Evolutionary conservation across 1,140 invertebrate species (phyloP).

Genomic region (Solen grandis): DNA sequence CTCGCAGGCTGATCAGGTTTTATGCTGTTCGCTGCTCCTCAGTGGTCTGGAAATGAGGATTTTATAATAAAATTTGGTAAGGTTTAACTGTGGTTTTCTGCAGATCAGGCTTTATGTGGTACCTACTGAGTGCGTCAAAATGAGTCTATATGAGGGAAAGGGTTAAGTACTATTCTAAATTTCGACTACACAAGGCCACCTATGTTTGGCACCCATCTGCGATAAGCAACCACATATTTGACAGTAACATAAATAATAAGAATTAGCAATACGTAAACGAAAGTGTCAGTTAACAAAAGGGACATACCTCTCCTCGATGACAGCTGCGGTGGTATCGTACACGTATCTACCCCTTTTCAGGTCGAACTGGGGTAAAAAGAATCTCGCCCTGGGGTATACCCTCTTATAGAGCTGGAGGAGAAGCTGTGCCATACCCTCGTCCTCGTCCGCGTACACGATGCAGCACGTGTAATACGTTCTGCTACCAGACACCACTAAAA

Average conservation of each 20-base stretch:
- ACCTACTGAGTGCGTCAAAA: too few species aligned
- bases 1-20: too few species aligned
- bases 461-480: conserved; percentile 38
- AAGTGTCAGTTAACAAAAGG: background rate
- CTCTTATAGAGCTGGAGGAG: conserved; percentile 17
- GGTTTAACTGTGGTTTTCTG: too few species aligned
- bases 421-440: conserved; percentile 24
- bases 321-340: conserved; percentile 16
- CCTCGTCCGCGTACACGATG: conserved; percentile 23
- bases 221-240: background rate
- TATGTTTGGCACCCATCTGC: too few species aligned
- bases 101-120: too few species aligned
- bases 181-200: too few species aligned
- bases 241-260: background rate
- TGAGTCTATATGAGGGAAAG: too few species aligned
- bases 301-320: conserved; percentile 41
- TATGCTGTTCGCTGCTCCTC: too few species aligned
- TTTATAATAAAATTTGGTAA: too few species aligned
- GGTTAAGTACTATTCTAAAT: too few species aligned
- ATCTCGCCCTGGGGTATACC: conserved; percentile 6
- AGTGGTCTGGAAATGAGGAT: too few species aligned
- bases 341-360: conserved; percentile 9
- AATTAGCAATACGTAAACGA: background rate
- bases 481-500: conserved; percentile 41
- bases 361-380: conserved; percentile 46